These are phyloP conservation scores for Cygnus buccinator DNA, from an alignment of 2,113 vertebrate species.

Conservation along the genomic window DNA sequence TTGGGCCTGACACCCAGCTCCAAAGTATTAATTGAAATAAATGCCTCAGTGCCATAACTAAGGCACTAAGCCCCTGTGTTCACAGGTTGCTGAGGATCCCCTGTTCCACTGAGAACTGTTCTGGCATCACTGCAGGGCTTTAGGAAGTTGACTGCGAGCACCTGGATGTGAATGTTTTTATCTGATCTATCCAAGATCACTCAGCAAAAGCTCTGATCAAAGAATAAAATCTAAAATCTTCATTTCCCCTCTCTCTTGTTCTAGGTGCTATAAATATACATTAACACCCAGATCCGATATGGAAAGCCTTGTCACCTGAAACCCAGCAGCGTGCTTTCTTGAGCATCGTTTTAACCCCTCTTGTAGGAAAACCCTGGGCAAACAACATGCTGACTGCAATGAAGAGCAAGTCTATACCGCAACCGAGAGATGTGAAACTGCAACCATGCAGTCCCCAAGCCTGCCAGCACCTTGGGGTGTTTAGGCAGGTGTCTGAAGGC, in stretches of 20 bases:
- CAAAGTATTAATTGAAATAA: not conserved
- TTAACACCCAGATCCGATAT: not conserved
- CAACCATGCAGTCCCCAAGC: not conserved
- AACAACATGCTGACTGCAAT: not conserved
- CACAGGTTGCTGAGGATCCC: not conserved
- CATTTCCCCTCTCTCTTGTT: not conserved
- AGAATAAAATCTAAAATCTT: not conserved
- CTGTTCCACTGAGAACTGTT: not conserved
- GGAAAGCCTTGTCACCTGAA: not conserved
- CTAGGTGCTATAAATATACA: not conserved
- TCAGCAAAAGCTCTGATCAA: constrained; percentile 9
- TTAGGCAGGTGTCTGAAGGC: constrained; percentile 7
- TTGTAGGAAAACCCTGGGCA: not conserved
- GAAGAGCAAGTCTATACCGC: not conserved
- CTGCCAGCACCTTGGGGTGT: not conserved
- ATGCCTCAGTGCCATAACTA: not conserved
- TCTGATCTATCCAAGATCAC: not conserved
- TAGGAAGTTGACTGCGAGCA: not conserved
- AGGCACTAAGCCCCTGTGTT: not conserved
- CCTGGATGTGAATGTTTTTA: not conserved
- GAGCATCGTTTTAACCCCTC: not conserved
- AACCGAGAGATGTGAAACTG: not conserved
- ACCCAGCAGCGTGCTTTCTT: not conserved
- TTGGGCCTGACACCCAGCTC: not conserved
- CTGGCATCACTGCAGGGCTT: not conserved